These are phyloP conservation scores for Mesitornis unicolor DNA, from an alignment of 2,113 vertebrate genomes.

Conservation along the genomic window DNA sequence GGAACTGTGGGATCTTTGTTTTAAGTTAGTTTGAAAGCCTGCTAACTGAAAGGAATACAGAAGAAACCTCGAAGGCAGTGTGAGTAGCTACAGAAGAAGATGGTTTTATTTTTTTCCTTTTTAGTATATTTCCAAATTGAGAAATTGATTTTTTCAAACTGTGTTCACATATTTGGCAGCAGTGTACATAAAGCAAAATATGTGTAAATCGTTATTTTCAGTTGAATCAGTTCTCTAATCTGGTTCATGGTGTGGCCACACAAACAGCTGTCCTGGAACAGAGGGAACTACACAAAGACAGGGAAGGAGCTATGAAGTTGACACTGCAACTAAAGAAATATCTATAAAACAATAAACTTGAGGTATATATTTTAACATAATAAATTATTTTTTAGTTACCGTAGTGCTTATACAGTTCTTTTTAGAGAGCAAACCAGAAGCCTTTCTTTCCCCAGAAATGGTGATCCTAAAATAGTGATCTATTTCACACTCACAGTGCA, in stretches of 20 bases:
- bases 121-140: not conserved
- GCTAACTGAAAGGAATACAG: not conserved
- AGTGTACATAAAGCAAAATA: not conserved
- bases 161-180: not conserved
- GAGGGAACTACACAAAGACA: not conserved
- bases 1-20: not conserved
- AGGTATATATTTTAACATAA: not conserved
- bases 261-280: not conserved
- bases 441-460: not conserved
- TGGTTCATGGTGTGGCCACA: not conserved
- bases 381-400: not conserved
- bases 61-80: not conserved
- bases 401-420: not conserved
- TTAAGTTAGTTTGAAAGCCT: not conserved
- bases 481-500: not conserved
- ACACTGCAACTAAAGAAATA: not conserved
- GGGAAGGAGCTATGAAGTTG: not conserved
- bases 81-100: not conserved
- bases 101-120: rapidly evolving
- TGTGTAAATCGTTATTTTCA: not conserved
- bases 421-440: not conserved
- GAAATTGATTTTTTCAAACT: not conserved
- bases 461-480: not conserved
- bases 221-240: not conserved
- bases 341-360: not conserved